A percentile compares a stretch with the other conserved stretches of the same genome.
These are phyloP conservation scores for Halisarca cf. caerulea DNA, from an alignment of 37 sponge, comb jelly and placozoan species.

Conservation along the genomic window DNA sequence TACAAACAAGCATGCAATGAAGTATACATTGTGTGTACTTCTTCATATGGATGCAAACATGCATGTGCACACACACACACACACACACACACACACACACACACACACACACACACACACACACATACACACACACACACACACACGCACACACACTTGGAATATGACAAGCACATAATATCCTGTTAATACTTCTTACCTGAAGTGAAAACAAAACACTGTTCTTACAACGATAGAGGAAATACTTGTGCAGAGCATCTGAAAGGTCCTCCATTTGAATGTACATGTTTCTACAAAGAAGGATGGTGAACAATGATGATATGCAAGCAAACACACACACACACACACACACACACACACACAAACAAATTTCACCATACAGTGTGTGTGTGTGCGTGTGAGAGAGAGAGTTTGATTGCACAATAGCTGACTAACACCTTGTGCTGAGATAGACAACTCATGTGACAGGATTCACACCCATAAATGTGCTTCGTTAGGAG, in stretches of 20 bases:
- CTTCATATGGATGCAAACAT: too few species aligned
- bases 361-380: too few species aligned
- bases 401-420: too few species aligned
- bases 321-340: background rate
- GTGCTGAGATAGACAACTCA: too few species aligned
- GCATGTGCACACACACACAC: too few species aligned
- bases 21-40: too few species aligned
- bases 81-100: too few species aligned
- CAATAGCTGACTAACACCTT: too few species aligned
- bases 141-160: background rate
- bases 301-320: background rate
- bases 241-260: slow-evolving; percentile 74
- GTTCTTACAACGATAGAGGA: slow-evolving; percentile 67
- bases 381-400: too few species aligned
- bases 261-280: slow-evolving; percentile 83
- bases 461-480: too few species aligned
- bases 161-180: background rate
- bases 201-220: slow-evolving; percentile 81
- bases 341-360: background rate
- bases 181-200: slow-evolving; percentile 60
- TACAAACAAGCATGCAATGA: too few species aligned
- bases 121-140: background rate
- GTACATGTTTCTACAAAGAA: slow-evolving; percentile 72
- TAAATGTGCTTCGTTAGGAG: too few species aligned
- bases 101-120: background rate